Conservation (phyloP, 2,797 vertebrate species). For the Borostomias antarcticus region DNA sequence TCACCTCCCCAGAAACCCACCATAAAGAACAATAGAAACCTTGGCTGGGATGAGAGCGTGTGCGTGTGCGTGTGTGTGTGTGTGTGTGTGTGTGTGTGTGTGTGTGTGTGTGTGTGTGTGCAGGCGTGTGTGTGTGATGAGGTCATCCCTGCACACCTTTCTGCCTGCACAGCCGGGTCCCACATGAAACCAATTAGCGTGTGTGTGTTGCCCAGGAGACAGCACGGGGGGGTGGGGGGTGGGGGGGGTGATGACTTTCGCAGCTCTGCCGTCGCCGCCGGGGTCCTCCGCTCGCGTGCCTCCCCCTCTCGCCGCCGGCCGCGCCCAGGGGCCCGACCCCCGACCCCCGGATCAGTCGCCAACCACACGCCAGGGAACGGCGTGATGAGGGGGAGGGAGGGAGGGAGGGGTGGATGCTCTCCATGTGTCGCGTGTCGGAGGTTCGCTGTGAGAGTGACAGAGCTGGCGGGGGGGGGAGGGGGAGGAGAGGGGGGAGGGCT, state of each 20-base stretch:
- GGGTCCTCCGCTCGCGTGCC: slow-evolving; percentile 36
- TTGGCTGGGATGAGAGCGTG: slow-evolving; percentile 26
- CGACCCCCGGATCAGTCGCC: slow-evolving; percentile 23
- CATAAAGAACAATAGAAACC: slow-evolving; percentile 42
- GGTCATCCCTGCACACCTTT: slow-evolving; percentile 63
- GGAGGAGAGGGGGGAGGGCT: not conserved
- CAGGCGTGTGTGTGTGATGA: slow-evolving; percentile 51
- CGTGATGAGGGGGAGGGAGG: slow-evolving; percentile 19
- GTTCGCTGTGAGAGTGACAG: not conserved
- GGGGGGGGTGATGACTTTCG: slow-evolving; percentile 65
- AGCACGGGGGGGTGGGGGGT: not conserved
- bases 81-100: too few relatives aligned
- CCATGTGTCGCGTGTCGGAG: not conserved
- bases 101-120: slow-evolving; percentile 15
- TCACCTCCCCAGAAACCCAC: not conserved
- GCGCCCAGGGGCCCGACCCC: slow-evolving; percentile 21
- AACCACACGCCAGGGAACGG: slow-evolving; percentile 20
- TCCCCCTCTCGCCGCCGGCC: slow-evolving; percentile 19
- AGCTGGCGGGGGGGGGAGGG: not conserved
- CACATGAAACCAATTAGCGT: slow-evolving; percentile 73
- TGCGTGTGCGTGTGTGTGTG: too few relatives aligned
- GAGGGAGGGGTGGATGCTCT: slow-evolving; percentile 12
- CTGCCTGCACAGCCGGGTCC: slow-evolving; percentile 37
- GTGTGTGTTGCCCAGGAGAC: slow-evolving; percentile 41
- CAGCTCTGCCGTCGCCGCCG: slow-evolving; percentile 44